Base-by-base conservation (phyloP, 2,888 invertebrate genomes). In the Apamea monoglypha region DNA sequence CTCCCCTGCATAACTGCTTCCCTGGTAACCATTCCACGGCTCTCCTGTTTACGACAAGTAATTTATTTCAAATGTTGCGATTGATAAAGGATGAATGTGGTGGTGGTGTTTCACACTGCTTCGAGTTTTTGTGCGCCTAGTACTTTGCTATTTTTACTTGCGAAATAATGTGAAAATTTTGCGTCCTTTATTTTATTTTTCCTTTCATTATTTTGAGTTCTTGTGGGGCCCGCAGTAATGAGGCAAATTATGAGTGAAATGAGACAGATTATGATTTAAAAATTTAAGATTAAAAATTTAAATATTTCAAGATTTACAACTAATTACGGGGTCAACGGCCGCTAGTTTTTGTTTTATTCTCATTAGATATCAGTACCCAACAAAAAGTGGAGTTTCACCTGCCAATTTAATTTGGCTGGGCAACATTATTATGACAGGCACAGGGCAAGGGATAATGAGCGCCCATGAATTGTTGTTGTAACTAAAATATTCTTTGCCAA, bases 1-100 rank as follows among this genome's bases (percentile, higher is more conserved):
- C 89, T 67, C 68, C 70, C 79, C 72, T 81, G 72, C 63, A 66
- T 79, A 82, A 82, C 84, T 80, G 85, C 68, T 81, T 53, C 44
- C 85, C 85, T 84, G 81, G 85, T 84, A 81, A 56, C 81, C 73
- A 66, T 64, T 71, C 70, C 75, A 67, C 85, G 72, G 79, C 71
- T 76, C 64, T 76, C 69, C 78, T 87, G 84, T 87, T 88, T 87
- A 84, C 80, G 73, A 81, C 84, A 84, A 74, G 81, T 74, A 84
- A 84, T 85, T 87, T 85, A 81, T 84, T 81, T 74, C 72, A 50
- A 74, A 74, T 70, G 61, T 74, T 86, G 63, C 56, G 44, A 74
- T 82, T 86, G 71, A 61, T 78, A 82, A 47, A 63, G 40, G 63
- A 80, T 44, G 0, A 56, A 66, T 79, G 79, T 75, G 50, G 53